Evolutionary conservation across 2,113 vertebrate species (phyloP), one percentile per base, ranked within the genome.

Genomic region (Spizaetus ornatus): DNA sequence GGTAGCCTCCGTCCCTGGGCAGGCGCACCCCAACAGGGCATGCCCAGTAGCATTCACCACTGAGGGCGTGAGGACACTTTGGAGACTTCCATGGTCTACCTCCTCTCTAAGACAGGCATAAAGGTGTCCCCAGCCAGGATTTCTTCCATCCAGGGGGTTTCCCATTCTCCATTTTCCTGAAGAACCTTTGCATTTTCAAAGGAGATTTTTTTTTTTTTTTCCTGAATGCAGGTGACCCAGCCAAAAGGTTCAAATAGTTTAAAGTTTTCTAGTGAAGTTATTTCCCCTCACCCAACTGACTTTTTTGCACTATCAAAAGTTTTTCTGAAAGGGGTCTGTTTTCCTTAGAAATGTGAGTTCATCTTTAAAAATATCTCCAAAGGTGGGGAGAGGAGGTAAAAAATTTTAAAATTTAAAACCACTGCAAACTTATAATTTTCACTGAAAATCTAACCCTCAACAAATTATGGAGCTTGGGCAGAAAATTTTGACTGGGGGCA

Each of bases 31-130:
- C 4, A 1, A 21, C 4, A 14, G n/a, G 22, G 40, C 20, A 66
- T 26, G 47, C 27, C 0, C 0, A n/a, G 71, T 12, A 34, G 1
- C 19, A 47, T 31, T 34, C 19, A 31, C 29, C 16, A 8, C 16
- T 3, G 13, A 3, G 13, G 13, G 3, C 52, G 29, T 0, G 3
- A 38, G 21, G 31, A 45, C 5, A 4, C 7, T 36, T 34, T 17
- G 50, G 63, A n/a, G 31, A 15, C 13, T 29, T 70, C 8, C 3
- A 0, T 0, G 1, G 16, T 47, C 71, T 50, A 10, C 22, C 4
- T 56, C 27, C 32, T 40, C 25, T 48, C 48, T 12, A 20, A 71
- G 22, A 29, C 9, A 55, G 31, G 12, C 5, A 1, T 17, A 31
- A 38, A 81, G 6, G 9, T 72, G 34, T 48, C 25, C 29, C 11